Percentiles rank a stretch among this genome's conserved stretches.
Conservation (phyloP, 2,888 invertebrate species). For the Antheraea yamamai region DNA sequence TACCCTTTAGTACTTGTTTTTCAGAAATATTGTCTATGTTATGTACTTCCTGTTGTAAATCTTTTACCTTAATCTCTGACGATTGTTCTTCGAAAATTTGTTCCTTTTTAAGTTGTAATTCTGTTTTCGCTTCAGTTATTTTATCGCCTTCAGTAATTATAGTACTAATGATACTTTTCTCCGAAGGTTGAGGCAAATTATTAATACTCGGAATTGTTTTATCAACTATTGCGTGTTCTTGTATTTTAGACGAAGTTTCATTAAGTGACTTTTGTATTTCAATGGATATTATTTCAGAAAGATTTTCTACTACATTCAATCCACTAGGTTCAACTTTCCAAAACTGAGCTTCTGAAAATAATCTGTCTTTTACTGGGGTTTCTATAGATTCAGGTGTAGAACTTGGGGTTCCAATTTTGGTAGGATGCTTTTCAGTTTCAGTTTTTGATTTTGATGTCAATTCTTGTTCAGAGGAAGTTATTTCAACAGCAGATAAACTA, state of each 20-base stretch:
- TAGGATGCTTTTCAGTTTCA: conserved; percentile 26
- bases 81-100: background rate
- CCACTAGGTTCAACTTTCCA: conserved; percentile 67
- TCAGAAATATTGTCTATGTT: conserved; percentile 52
- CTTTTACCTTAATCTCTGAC: background rate
- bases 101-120: background rate
- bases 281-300: conserved; percentile 56
- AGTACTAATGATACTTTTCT: conserved; percentile 24
- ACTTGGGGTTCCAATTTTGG: conserved; percentile 45
- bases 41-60: background rate
- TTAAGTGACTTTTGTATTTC: conserved; percentile 41
- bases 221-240: conserved; percentile 25
- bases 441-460: conserved; percentile 18
- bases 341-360: conserved; percentile 72
- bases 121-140: conserved; percentile 33
- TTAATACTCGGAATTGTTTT: background rate
- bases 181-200: background rate
- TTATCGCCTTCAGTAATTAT: conserved; percentile 40
- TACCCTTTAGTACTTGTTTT: conserved; percentile 69
- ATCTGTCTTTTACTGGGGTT: conserved; percentile 71
- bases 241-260: conserved; percentile 26
- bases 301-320: conserved; percentile 45
- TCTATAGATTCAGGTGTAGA: conserved; percentile 69
- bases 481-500: conserved; percentile 35
- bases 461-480: conserved; percentile 42